phyloP scores from a whole-genome alignment of 1,140 invertebrate genomes.

The Neelides sp. region DNA sequence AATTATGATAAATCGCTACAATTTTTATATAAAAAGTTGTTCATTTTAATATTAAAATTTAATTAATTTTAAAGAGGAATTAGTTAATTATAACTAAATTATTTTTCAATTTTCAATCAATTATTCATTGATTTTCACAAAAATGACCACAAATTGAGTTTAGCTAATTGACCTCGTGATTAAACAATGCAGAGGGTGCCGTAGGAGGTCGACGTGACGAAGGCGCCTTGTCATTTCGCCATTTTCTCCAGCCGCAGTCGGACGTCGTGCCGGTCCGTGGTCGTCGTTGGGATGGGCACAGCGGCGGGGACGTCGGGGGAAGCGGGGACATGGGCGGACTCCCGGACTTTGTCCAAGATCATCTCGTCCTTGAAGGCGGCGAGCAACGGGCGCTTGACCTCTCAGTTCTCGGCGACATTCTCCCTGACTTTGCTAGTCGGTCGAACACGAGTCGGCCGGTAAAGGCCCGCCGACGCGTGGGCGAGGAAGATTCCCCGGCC shows the following conservation, averaged over 20 bases:
- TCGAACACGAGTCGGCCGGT: constrained; percentile 34
- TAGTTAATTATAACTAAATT: no score
- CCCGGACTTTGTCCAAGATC: constrained; percentile 49
- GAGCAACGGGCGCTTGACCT: constrained; percentile 35
- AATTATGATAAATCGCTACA: no score
- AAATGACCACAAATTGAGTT: no score
- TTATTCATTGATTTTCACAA: no score
- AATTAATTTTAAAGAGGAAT: no score
- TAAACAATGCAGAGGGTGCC: not conserved
- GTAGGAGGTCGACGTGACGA: constrained; percentile 21
- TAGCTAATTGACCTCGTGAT: no score
- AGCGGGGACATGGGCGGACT: no score
- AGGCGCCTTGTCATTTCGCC: constrained; percentile 26
- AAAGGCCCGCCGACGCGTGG: constrained; percentile 31
- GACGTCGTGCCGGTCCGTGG: constrained; percentile 29
- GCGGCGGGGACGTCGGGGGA: no score
- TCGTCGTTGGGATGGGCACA: no score
- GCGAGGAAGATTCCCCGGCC: constrained; percentile 34
- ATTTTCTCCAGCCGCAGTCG: constrained; percentile 27
- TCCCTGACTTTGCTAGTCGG: constrained; percentile 45
- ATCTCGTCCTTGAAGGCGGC: constrained; percentile 47
- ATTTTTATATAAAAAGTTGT: no score
- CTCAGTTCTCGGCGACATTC: constrained; percentile 40
- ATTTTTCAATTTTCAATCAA: no score
- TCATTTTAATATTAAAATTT: no score